These are phyloP conservation scores for Hydropsyche tenuis DNA, from an alignment of 1,140 invertebrate species.

Conservation along the genomic window DNA sequence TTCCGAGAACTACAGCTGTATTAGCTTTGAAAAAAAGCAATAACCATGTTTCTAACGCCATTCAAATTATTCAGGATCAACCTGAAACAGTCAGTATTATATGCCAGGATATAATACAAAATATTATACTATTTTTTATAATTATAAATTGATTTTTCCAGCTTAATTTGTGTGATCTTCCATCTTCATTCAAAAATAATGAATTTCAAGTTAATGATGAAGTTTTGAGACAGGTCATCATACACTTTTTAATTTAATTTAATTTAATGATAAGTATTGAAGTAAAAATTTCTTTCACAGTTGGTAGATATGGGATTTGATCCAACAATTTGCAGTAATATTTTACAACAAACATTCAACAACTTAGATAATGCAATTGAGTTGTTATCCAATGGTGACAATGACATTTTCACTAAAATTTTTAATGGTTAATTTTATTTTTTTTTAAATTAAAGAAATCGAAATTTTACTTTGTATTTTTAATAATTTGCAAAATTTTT, in stretches of 20 bases:
- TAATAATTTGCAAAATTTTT: too few species aligned
- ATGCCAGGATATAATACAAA: too few species aligned
- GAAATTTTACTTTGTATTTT: too few species aligned
- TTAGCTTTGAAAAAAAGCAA: constrained; percentile 69
- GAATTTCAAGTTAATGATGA: constrained; percentile 29
- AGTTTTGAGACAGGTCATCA: constrained; percentile 32
- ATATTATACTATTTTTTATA: too few species aligned
- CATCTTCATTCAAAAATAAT: constrained; percentile 41
- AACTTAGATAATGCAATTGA: constrained; percentile 66
- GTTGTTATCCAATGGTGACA: constrained; percentile 52
- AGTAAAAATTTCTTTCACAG: constrained; percentile 50
- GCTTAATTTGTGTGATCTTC: constrained; percentile 47
- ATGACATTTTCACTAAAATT: too few species aligned
- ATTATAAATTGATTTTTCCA: constrained; percentile 40
- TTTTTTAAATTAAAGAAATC: too few species aligned
- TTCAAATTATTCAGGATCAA: constrained; percentile 69
- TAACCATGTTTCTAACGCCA: constrained; percentile 70
- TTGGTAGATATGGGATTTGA: constrained; percentile 69
- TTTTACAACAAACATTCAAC: constrained; percentile 64
- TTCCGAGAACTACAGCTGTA: constrained; percentile 61
- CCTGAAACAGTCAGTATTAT: constrained; percentile 56
- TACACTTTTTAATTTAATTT: constrained; percentile 3
- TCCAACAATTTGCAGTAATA: constrained; percentile 61
- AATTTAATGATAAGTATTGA: constrained; percentile 10
- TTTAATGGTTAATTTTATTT: too few species aligned